These are phyloP conservation scores for Volucella zonaria DNA, from an alignment of 2,888 invertebrate genomes.

Conservation along the genomic window DNA sequence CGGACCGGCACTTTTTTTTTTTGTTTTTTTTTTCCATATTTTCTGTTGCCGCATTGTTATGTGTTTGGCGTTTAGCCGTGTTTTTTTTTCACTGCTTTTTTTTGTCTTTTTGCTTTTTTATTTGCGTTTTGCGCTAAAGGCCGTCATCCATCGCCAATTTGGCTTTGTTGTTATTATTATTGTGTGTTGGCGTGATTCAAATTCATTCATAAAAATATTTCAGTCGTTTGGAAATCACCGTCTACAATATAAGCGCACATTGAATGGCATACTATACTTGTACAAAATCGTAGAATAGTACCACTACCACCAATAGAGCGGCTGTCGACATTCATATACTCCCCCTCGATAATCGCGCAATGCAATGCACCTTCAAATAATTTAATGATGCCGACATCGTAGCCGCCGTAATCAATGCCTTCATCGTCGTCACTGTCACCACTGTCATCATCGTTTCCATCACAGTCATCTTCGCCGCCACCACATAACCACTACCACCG, in stretches of 20 bases:
- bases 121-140: conserved; percentile 5
- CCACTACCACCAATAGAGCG: conserved; percentile 12
- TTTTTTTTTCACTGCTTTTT: too few species aligned
- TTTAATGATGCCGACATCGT: conserved; percentile 51
- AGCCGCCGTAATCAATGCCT: conserved; percentile 39
- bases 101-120: background rate
- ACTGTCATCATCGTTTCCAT: too few species aligned
- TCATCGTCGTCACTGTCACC: conserved; percentile 1
- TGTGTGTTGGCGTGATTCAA: conserved; percentile 53
- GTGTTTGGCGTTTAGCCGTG: background rate
- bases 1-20: conserved; percentile 30
- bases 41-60: conserved; percentile 41
- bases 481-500: background rate
- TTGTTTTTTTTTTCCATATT: conserved; percentile 3
- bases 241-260: conserved; percentile 38
- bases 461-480: background rate
- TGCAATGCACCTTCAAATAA: conserved; percentile 53
- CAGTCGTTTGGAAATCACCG: conserved; percentile 36
- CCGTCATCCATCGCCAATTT: conserved; percentile 46
- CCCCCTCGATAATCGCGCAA: conserved; percentile 28
- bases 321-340: background rate
- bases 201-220: conserved; percentile 69
- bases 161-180: conserved; percentile 21
- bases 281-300: conserved; percentile 26
- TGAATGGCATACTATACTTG: conserved; percentile 14